Conservation (phyloP, 1,140 invertebrate species). For the Pogonognathellus flavescens region DNA sequence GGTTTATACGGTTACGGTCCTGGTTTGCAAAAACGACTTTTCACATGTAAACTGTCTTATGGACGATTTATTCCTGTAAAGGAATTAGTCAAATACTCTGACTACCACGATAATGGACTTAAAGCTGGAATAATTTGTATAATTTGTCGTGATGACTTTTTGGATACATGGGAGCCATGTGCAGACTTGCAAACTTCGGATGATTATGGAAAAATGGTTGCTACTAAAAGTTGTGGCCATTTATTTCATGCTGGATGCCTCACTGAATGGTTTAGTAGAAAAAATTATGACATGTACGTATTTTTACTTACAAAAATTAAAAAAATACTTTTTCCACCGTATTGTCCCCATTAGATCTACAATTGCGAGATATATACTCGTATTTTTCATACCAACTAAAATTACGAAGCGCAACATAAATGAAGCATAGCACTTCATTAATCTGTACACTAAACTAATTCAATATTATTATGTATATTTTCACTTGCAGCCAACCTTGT, state of each 20-base stretch:
- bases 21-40: too few relatives aligned
- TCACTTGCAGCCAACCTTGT: constrained; percentile 48
- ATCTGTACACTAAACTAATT: constrained; percentile 13
- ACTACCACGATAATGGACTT: constrained; percentile 31
- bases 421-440: too few relatives aligned
- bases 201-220: constrained; percentile 52
- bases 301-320: background rate
- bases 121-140: constrained; percentile 64
- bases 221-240: constrained; percentile 60
- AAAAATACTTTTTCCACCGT: constrained; percentile 1
- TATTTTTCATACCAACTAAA: too few relatives aligned
- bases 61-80: too few relatives aligned
- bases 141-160: constrained; percentile 63
- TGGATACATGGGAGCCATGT: constrained; percentile 52
- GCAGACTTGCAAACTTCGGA: background rate
- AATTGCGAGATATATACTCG: too few relatives aligned
- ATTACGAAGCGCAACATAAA: too few relatives aligned
- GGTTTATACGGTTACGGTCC: too few relatives aligned
- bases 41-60: too few relatives aligned
- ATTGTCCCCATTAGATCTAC: background rate
- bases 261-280: constrained; percentile 55
- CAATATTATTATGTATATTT: background rate
- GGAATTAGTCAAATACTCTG: too few relatives aligned
- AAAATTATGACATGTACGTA: constrained; percentile 50
- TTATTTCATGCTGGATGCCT: constrained; percentile 58